Percentiles rank a stretch among this genome's conserved stretches.
These are phyloP conservation scores for Cassiopea xamachana DNA, from an alignment of 30 jellyfish, hydroid and myxozoan genomes.

Conservation along the genomic window DNA sequence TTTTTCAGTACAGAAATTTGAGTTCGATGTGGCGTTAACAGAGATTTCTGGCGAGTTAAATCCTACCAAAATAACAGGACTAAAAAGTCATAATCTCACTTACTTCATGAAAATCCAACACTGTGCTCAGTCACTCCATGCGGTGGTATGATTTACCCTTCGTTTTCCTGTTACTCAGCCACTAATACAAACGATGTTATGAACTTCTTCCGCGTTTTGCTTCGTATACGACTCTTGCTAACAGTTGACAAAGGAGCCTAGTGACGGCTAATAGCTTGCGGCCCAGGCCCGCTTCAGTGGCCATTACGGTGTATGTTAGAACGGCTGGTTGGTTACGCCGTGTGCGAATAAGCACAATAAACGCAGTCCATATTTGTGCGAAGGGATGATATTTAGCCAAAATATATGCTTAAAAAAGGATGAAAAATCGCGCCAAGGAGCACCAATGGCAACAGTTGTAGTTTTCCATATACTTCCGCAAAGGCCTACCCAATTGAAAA, in stretches of 20 bases:
- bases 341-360: too few relatives aligned
- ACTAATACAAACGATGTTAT: slow-evolving; percentile 13
- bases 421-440: too few relatives aligned
- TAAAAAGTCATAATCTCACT: neutral
- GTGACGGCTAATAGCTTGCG: slow-evolving; percentile 6
- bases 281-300: neutral
- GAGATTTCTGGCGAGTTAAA: slow-evolving; percentile 6
- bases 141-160: slow-evolving; percentile 20
- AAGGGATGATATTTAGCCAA: too few relatives aligned
- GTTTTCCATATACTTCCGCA: too few relatives aligned
- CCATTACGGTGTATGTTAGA: neutral
- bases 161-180: slow-evolving; percentile 40
- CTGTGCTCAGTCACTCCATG: neutral
- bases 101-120: neutral
- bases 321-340: neutral
- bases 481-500: too few relatives aligned
- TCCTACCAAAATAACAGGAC: neutral
- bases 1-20: slow-evolving; percentile 8
- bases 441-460: too few relatives aligned
- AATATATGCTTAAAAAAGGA: too few relatives aligned
- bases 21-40: slow-evolving; percentile 24
- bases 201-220: slow-evolving; percentile 80
- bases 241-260: neutral
- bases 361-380: too few relatives aligned
- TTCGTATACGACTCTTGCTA: neutral